Conservation (phyloP, 2,113 vertebrate species). For the Emydocephalus ijimae region DNA sequence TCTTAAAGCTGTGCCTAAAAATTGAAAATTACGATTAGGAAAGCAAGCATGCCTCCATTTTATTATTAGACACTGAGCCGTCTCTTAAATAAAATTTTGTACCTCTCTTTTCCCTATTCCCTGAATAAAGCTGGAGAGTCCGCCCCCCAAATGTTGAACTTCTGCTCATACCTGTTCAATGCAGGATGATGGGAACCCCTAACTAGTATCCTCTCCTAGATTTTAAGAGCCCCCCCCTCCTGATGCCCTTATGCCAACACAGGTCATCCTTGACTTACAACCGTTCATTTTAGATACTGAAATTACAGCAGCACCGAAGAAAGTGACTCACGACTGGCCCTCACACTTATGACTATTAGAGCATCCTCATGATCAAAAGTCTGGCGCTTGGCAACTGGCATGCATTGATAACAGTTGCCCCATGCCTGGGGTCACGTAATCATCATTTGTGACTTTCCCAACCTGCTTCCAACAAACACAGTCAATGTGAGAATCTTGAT, state of each 20-base stretch:
- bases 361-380: no score
- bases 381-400: no score
- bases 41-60: not conserved
- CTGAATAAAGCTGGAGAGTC: not conserved
- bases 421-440: accelerated
- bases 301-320: no score
- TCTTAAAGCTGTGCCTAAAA: not conserved
- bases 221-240: not conserved
- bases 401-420: no score
- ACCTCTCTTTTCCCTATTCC: not conserved
- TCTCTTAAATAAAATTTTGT: no score
- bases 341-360: no score
- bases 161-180: not conserved
- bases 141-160: not conserved
- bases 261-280: no score
- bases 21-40: not conserved
- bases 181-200: not conserved
- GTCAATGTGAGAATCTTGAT: no score
- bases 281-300: no score
- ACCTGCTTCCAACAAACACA: no score
- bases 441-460: no score
- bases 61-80: not conserved
- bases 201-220: not conserved
- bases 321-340: no score
- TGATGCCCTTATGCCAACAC: not conserved